phyloP scores from a whole-genome alignment of 1,140 invertebrate species.

The Formica exsecta region DNA sequence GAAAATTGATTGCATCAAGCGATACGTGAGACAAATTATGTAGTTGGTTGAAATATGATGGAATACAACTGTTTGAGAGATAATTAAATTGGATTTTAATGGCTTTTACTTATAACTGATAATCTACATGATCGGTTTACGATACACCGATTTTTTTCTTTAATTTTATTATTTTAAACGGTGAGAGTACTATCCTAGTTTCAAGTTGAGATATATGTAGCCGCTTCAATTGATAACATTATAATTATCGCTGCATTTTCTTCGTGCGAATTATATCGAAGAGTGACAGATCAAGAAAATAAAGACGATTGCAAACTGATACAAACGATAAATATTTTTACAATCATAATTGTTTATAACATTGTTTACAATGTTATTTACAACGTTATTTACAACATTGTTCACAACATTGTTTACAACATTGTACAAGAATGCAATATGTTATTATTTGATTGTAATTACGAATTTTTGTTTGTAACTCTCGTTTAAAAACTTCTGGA shows the following conservation, averaged over 20 bases:
- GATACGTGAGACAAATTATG: neutral
- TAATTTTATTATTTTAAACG: neutral
- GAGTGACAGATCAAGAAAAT: neutral
- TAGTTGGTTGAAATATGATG: neutral
- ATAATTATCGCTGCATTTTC: neutral
- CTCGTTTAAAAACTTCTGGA: too few species aligned
- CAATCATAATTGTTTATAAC: neutral
- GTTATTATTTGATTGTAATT: neutral
- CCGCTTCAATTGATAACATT: neutral
- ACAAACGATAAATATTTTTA: neutral
- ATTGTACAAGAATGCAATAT: neutral
- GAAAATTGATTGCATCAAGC: neutral
- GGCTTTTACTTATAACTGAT: neutral
- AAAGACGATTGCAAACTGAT: neutral
- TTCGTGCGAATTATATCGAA: neutral
- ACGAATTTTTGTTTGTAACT: neutral
- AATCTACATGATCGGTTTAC: too few species aligned
- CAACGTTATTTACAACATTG: neutral
- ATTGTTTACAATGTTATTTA: neutral
- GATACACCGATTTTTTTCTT: too few species aligned
- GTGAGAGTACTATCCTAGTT: neutral
- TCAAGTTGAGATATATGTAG: neutral
- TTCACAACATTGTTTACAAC: neutral
- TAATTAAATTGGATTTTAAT: constrained; percentile 11
- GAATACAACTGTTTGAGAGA: neutral